These are phyloP conservation scores for Enteromius fasciolatus DNA, from an alignment of 2,797 vertebrate genomes.

Conservation along the genomic window DNA sequence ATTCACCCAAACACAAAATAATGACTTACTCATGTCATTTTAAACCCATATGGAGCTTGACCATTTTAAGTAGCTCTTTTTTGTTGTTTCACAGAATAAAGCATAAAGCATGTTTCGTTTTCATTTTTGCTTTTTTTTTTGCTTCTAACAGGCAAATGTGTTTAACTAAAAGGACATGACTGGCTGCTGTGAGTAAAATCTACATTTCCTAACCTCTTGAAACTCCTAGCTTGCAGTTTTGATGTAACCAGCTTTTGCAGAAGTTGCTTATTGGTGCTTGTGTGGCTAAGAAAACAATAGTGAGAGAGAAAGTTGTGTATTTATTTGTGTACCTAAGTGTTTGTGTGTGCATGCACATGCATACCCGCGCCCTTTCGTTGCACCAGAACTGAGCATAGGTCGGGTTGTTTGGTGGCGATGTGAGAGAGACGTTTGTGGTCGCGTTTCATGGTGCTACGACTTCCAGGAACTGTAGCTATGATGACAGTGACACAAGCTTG, in stretches of 20 bases:
- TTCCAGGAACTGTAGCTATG: slow-evolving; percentile 56
- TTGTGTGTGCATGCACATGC: slow-evolving; percentile 34
- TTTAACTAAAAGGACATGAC: background rate
- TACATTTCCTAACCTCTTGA: slow-evolving; percentile 12
- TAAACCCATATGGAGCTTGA: background rate
- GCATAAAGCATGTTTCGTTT: background rate
- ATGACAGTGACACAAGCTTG: slow-evolving; percentile 10
- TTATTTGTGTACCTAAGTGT: background rate
- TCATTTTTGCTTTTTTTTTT: background rate
- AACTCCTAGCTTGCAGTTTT: slow-evolving; percentile 27
- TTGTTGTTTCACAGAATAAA: background rate
- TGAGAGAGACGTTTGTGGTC: slow-evolving; percentile 49
- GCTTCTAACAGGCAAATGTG: background rate
- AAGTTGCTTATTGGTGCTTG: background rate
- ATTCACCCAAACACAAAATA: background rate
- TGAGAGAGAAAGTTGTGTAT: slow-evolving; percentile 16
- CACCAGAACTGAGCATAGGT: slow-evolving; percentile 53
- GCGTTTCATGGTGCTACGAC: slow-evolving; percentile 39
- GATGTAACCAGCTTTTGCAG: slow-evolving; percentile 7
- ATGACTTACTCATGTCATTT: background rate
- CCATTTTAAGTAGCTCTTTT: background rate
- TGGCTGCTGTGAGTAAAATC: background rate
- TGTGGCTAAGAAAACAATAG: background rate
- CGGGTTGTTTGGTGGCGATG: slow-evolving; percentile 44
- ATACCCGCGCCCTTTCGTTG: slow-evolving; percentile 47